Evolutionary conservation across 2,797 vertebrate species (phyloP), one percentile per base, ranked within the genome.

Genomic region (Vipera latastei): DNA sequence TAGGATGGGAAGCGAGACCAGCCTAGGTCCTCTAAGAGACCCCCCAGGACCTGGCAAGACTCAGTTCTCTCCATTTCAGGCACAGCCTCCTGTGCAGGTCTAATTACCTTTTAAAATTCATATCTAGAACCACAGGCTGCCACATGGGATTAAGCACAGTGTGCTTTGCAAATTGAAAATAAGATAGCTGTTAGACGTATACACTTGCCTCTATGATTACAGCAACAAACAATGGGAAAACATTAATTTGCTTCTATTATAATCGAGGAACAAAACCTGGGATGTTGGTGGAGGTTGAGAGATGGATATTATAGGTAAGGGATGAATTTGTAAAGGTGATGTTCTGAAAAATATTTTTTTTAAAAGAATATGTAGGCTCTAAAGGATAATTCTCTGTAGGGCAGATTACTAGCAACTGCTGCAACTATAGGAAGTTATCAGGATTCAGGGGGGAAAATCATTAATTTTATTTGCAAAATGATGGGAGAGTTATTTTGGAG

Each of bases 101-200:
- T 98, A 98, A 99, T 99, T 98, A 98, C 97, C 97, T 98, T 98
- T 98, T 98, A 95, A 98, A 98, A 98, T 98, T 98, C 98, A 96
- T 98, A 98, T 98, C 98, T 98, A 96, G 97, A 98, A 97, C 97
- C 96, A 97, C 91, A 96, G 97, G 96, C 96, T 95, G 95, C 96
- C 98, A 97, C 97, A 18, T 96, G 98, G 98, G 98, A 98, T 98
- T 98, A 98, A 97, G 96, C 98, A 97, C 96, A 97, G 98, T 98
- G 97, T 97, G 97, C 97, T 98, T 96, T 97, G 98, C 97, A 98
- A 98, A 98, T 98, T 98, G 98, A 98, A 98, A 98, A 98, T 98
- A 98, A 98, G 97, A 98, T 98, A 98, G 97, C 98, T 98, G 98
- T 98, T 98, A 98, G 97, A 97, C 97, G 97, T 96, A 96, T 97